Percentiles rank a stretch among this genome's conserved stretches.
These are phyloP conservation scores for Psittacara wagleri DNA, from an alignment of 2,113 vertebrate species.

Conservation along the genomic window DNA sequence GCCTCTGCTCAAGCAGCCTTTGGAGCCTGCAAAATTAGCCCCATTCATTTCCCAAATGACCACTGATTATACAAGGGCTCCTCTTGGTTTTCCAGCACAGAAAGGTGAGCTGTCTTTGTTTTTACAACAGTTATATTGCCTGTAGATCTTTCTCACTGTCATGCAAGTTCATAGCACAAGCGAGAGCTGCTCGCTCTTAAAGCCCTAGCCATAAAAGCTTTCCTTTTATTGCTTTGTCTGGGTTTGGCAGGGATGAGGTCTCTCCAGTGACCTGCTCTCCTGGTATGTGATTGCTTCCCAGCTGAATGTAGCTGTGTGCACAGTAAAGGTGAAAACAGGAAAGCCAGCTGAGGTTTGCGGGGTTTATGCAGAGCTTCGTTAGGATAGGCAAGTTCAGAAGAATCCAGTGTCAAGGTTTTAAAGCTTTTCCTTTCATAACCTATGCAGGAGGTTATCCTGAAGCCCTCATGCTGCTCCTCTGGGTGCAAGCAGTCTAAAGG, in stretches of 20 bases:
- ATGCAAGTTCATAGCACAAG: not conserved
- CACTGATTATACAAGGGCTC: fast-evolving
- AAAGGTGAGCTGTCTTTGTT: not conserved
- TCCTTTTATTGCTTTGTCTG: not conserved
- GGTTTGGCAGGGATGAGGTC: not conserved
- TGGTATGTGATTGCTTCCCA: fast-evolving
- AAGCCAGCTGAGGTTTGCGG: not conserved
- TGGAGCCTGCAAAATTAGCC: not conserved
- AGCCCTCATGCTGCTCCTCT: not conserved
- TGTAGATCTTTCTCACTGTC: not conserved
- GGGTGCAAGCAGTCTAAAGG: not conserved
- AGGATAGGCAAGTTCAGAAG: not conserved
- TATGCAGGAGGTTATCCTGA: not conserved
- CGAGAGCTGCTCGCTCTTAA: not conserved
- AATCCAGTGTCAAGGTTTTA: not conserved
- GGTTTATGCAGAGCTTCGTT: not conserved
- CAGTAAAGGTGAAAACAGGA: not conserved
- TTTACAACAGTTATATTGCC: not conserved
- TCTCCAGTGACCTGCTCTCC: not conserved
- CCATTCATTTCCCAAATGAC: not conserved
- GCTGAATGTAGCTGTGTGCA: not conserved
- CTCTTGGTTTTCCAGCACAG: not conserved
- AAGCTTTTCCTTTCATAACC: not conserved
- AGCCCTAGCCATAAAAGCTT: not conserved
- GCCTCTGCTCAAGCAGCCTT: not conserved